phyloP scores from a whole-genome alignment of 2,797 vertebrate species.

The Anguilla megastoma region DNA sequence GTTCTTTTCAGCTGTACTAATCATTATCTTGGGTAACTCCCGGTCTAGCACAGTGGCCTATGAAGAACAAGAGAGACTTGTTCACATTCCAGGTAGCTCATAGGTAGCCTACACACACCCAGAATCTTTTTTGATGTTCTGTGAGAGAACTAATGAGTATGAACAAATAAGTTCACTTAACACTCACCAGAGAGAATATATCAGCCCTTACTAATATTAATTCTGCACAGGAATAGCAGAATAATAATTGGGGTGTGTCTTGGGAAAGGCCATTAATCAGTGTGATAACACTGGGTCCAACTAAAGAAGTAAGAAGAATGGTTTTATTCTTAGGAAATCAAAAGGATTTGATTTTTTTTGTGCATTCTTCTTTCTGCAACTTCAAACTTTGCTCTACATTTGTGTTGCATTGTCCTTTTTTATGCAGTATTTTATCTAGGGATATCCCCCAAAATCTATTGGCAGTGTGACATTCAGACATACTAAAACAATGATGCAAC shows the following conservation, averaged over 20 bases:
- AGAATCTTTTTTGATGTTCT: neutral
- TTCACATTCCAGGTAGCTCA: neutral
- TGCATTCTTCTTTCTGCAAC: neutral
- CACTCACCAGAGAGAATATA: neutral
- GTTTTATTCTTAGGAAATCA: neutral
- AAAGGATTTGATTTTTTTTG: too few species aligned
- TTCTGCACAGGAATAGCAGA: neutral
- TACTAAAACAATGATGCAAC: neutral
- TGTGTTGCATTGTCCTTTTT: neutral
- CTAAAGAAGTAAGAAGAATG: neutral
- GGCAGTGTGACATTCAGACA: neutral
- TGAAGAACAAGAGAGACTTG: neutral
- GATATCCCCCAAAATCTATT: neutral
- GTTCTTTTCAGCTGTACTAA: neutral
- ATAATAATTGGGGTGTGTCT: neutral
- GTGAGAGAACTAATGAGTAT: neutral
- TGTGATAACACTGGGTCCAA: neutral
- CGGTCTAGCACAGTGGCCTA: neutral
- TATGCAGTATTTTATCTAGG: neutral
- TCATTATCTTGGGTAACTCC: conserved; percentile 4
- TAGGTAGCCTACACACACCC: neutral
- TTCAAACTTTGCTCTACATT: too few species aligned
- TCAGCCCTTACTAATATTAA: neutral
- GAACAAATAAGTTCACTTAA: neutral
- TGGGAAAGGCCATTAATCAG: neutral